phyloP scores from a whole-genome alignment of 2,888 invertebrate genomes.

The Chymomyza procnemis region DNA sequence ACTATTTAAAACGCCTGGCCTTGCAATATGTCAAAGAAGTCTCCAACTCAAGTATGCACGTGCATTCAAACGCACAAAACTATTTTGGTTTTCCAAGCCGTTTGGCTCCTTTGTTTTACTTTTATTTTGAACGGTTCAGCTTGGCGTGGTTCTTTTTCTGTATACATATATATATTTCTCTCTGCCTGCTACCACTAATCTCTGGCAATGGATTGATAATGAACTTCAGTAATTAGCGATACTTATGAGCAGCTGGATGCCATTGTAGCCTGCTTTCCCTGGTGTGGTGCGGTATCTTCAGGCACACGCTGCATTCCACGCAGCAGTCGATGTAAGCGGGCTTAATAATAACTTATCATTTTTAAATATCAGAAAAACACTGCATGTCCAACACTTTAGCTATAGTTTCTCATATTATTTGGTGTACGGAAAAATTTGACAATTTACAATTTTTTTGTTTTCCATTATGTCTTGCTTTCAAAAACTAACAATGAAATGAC shows the following conservation, averaged over 20 bases:
- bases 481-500: neutral
- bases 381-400: neutral
- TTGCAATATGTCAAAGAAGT: conserved; percentile 90
- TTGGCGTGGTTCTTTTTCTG: conserved; percentile 56
- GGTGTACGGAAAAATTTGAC: neutral
- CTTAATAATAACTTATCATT: neutral
- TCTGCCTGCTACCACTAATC: conserved; percentile 44
- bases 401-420: neutral
- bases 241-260: conserved; percentile 88
- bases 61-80: conserved; percentile 10
- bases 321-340: conserved; percentile 82
- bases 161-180: conserved; percentile 27
- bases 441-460: neutral
- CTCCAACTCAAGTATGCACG: conserved; percentile 84
- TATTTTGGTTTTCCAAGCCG: neutral
- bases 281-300: conserved; percentile 83
- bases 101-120: conserved; percentile 6
- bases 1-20: conserved; percentile 88
- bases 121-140: conserved; percentile 32
- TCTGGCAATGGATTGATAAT: conserved; percentile 36
- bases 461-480: too few relatives aligned
- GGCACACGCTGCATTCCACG: conserved; percentile 82
- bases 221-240: conserved; percentile 79
- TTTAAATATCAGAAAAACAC: neutral
- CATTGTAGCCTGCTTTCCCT: conserved; percentile 87